These are phyloP conservation scores for Clavelina lepadiformis DNA, from an alignment of 23 tunicate genomes.

Conservation along the genomic window DNA sequence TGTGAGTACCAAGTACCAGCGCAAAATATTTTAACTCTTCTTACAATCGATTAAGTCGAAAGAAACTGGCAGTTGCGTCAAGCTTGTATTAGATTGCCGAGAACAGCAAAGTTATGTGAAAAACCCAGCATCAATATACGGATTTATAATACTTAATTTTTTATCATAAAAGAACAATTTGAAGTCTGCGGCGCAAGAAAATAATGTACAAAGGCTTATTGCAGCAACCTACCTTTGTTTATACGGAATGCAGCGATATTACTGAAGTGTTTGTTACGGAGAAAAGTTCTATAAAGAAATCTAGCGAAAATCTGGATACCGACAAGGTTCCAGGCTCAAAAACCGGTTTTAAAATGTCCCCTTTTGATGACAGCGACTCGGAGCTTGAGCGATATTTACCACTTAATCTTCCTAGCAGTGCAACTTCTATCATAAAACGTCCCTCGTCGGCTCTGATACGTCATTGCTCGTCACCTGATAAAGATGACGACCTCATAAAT, in stretches of 20 bases:
- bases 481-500: background rate
- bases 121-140: too few relatives aligned
- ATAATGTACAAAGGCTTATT: conserved; percentile 62
- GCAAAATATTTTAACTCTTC: too few relatives aligned
- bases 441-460: conserved; percentile 31
- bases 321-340: too few relatives aligned
- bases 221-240: conserved; percentile 54
- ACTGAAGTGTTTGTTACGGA: conserved; percentile 55
- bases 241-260: conserved; percentile 53
- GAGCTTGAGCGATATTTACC: background rate
- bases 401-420: conserved; percentile 15
- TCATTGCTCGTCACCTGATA: conserved; percentile 1
- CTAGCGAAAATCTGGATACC: background rate
- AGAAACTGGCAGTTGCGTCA: too few relatives aligned
- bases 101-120: too few relatives aligned
- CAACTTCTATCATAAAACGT: conserved; percentile 36
- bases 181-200: too few relatives aligned
- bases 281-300: background rate
- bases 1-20: too few relatives aligned
- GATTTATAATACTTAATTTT: too few relatives aligned
- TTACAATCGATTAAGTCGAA: too few relatives aligned
- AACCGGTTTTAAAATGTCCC: conserved; percentile 9
- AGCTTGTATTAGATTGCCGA: too few relatives aligned
- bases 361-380: background rate
- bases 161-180: too few relatives aligned